phyloP scores from a whole-genome alignment of 2,113 vertebrate species.

The Bufo bufo region DNA sequence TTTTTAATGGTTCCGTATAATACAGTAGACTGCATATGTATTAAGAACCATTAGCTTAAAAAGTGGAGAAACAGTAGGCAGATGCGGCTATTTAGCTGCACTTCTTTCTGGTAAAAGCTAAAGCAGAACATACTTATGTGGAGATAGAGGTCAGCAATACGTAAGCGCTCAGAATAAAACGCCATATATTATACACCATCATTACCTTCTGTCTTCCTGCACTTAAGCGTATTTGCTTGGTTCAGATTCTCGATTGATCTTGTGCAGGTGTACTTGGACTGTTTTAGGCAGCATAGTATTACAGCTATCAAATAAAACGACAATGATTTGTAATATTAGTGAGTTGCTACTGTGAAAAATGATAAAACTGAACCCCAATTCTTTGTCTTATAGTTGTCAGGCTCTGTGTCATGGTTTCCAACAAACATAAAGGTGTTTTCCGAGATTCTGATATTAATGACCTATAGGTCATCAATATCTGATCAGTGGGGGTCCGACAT shows the following conservation, averaged over 20 bases:
- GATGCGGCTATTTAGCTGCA: slow-evolving; percentile 21
- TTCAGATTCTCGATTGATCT: slow-evolving; percentile 46
- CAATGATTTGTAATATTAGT: not conserved
- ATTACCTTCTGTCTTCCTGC: slow-evolving; percentile 55
- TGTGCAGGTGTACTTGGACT: not conserved
- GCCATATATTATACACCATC: slow-evolving; percentile 48
- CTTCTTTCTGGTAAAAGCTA: slow-evolving; percentile 50
- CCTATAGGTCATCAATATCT: too few relatives aligned
- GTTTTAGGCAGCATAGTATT: not conserved
- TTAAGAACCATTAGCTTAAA: slow-evolving; percentile 53
- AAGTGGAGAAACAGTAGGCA: slow-evolving; percentile 30
- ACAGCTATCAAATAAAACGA: not conserved
- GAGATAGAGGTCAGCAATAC: slow-evolving; percentile 48
- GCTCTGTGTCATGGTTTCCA: too few relatives aligned
- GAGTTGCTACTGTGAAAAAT: not conserved
- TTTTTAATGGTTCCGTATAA: slow-evolving; percentile 10
- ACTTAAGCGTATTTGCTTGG: slow-evolving; percentile 49
- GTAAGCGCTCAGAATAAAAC: slow-evolving; percentile 41
- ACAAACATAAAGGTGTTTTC: too few relatives aligned
- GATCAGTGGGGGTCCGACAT: too few relatives aligned
- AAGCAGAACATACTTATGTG: slow-evolving; percentile 45
- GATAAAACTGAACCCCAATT: too few relatives aligned
- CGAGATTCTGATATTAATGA: too few relatives aligned
- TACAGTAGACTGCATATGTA: slow-evolving; percentile 33
- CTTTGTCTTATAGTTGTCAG: too few relatives aligned